Evolutionary conservation across 1,140 invertebrate genomes (phyloP), one percentile per base, ranked within the genome.

Genomic region (Platyscapa corneri): DNA sequence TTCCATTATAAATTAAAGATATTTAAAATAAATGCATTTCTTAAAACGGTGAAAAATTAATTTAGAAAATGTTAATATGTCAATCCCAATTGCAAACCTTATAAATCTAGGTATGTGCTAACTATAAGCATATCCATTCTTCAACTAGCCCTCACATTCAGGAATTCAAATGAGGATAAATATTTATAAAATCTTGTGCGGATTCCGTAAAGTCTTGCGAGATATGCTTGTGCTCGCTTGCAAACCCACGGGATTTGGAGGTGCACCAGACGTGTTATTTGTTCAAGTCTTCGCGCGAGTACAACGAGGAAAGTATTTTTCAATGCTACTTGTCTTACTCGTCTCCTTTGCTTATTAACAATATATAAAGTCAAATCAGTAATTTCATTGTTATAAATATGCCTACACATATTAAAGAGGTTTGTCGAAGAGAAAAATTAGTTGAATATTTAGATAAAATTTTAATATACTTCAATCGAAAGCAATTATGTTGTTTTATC

Each of bases 161-260:
- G 87, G 88, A 90, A 92, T 92, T 92, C 89, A 90, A 91, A 92
- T 90, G 90, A 91, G 90, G 89, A 92, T 92, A 92, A 92, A 92
- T 92, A 92, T 92, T 92, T 92, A 92, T 92, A 91, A 92, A 92
- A 91, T 89, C 89, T 88, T 78, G 84, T 86, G 86, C 84, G 88
- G 89, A 90, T 88, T 74, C 79, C 77, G 80, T 79, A 77, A 84
- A 83, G 72, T 88, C 87, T 72, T 81, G 42, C 76, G 67, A 74
- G 87, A 85, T 56, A 39, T 56, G 23, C 80, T 72, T 74, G 77
- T 72, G n/a, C 76, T 74, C 65, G 75, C 56, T 76, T 65, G 37
- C 76, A 74, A 79, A 84, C 67, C 53, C 37, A 16, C 27, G 64
- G 30, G 67, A 49, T 3, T 27, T 12, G 46, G 5, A 27, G 12